These are phyloP conservation scores for Callocephalon fimbriatum DNA, from an alignment of 2,113 vertebrate genomes.

Conservation along the genomic window DNA sequence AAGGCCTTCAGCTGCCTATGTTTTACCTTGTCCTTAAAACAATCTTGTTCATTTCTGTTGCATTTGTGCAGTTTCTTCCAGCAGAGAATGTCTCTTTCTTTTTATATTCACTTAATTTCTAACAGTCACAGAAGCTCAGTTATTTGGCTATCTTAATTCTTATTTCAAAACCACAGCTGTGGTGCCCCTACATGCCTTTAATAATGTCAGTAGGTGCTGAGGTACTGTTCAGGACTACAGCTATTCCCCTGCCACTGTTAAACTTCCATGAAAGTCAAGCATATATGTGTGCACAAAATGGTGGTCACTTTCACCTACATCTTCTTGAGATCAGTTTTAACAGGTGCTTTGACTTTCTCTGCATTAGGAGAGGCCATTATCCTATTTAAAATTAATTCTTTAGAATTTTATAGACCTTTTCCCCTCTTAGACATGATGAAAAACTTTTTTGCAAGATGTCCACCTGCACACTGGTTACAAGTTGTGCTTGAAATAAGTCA, in stretches of 20 bases:
- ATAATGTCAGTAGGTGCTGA: not conserved
- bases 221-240: not conserved
- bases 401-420: not conserved
- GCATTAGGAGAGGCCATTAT: not conserved
- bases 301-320: not conserved
- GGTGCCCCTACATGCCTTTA: fast-evolving
- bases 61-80: not conserved
- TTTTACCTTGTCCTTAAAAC: not conserved
- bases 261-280: not conserved
- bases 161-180: not conserved
- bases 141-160: not conserved
- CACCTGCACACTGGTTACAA: not conserved
- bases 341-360: not conserved
- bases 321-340: not conserved
- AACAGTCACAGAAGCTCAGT: not conserved
- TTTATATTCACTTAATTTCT: not conserved
- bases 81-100: not conserved
- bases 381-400: not conserved
- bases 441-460: not conserved
- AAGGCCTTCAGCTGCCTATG: not conserved
- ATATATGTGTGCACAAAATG: not conserved
- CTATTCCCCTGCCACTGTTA: not conserved
- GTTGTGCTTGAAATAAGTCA: not conserved
- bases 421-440: not conserved
- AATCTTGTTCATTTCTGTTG: not conserved